Base-by-base conservation (phyloP, 2,888 invertebrate genomes). In the Hemicrepidius hirtus region DNA sequence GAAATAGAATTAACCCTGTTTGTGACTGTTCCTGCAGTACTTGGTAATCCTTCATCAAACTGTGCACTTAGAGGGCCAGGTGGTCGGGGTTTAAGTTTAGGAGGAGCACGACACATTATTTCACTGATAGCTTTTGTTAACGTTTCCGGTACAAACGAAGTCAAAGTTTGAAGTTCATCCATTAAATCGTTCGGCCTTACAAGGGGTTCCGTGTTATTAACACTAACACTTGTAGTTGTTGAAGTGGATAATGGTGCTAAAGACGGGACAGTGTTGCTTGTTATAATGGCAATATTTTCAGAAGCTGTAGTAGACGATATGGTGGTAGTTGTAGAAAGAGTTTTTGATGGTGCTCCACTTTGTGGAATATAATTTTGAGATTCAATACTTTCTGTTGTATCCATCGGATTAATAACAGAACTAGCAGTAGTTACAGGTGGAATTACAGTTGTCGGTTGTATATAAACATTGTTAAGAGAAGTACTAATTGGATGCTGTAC, bases 71-170 rank as follows among this genome's bases (percentile, higher is more conserved):
- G 78, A 3, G 88, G 86, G 9, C 88, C 88, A 3, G 85, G 83
- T 0, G 90, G 90, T 60, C 87, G 85, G 7, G 87, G 86, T 44
- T 85, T 84, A 55, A 90, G 78, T 80, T 83, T 87, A 3, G 88
- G 87, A 18, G 87, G 87, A 0, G 86, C 86, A 28, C 86, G 77
- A 66, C 78, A 78, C 62, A 85, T 76, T 16, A 85, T 69, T 10
- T 85, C 84, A 67, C 78, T 80, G 12, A 86, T 80, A 10, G 83
- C 82, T 76, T 79, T 82, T 10, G 82, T 76, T 35, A 85, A 79
- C 66, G 75, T 80, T 59, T 84, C 84, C 9, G 85, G 82, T 35
- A 84, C 67, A 20, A 71, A 64, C 4, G 68, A 49, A 24, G n/a
- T 46, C 28, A 73, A n/a, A 2, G 41, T n/a, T 41, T 66, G 62